A percentile compares a stretch with the other conserved stretches of the same genome.
phyloP scores from a whole-genome alignment of 2,888 invertebrate species.

The Melanostoma scalare region DNA sequence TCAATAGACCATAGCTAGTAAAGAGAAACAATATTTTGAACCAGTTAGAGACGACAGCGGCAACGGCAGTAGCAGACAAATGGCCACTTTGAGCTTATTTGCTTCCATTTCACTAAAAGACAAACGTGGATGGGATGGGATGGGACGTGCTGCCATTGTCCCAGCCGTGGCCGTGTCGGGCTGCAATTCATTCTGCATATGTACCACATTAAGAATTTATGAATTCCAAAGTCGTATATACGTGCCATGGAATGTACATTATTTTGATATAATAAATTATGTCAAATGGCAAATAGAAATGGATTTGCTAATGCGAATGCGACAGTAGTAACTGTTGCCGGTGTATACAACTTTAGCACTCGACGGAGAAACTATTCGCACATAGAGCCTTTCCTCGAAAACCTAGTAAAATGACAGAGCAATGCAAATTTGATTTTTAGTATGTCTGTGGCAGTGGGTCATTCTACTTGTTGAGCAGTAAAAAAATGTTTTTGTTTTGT shows the following conservation, averaged over 20 bases:
- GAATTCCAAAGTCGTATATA: conserved; percentile 39
- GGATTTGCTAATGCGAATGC: too few relatives aligned
- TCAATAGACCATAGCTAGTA: too few relatives aligned
- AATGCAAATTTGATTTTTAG: conserved; percentile 6
- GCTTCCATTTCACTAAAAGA: conserved; percentile 1
- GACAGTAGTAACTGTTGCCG: too few relatives aligned
- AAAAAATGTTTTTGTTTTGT: too few relatives aligned
- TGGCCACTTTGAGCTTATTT: conserved; percentile 36
- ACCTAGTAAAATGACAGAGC: too few relatives aligned
- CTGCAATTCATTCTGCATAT: conserved; percentile 20
- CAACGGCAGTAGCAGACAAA: conserved; percentile 39
- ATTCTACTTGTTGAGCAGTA: background rate
- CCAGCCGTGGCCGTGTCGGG: background rate
- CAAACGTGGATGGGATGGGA: too few relatives aligned
- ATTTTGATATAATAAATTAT: too few relatives aligned
- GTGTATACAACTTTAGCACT: too few relatives aligned
- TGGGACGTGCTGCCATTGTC: too few relatives aligned
- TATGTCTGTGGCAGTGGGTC: conserved; percentile 24
- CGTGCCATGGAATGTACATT: background rate
- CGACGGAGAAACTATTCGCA: too few relatives aligned
- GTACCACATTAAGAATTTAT: conserved; percentile 42
- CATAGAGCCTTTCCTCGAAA: too few relatives aligned
- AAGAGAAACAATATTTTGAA: background rate
- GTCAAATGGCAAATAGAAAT: too few relatives aligned
- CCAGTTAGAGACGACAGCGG: conserved; percentile 16